phyloP scores from a whole-genome alignment of 1,140 invertebrate species.

The Hyposmocoma kahamanoa region DNA sequence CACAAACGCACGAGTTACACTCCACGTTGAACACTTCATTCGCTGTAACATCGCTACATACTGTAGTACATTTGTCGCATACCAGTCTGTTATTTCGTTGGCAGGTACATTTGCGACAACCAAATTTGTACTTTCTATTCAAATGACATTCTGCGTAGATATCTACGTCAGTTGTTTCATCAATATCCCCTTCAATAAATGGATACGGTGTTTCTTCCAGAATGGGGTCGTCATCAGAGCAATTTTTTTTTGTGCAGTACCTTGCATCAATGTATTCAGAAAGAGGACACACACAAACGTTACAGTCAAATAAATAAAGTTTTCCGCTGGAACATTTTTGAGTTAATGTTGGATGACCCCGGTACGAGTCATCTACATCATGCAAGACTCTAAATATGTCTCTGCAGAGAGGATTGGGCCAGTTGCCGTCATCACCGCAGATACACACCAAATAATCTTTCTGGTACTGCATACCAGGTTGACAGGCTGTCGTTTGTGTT shows the following conservation, averaged over 20 bases:
- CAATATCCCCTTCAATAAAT: neutral
- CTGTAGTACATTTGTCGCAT: constrained; percentile 26
- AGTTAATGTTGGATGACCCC: constrained; percentile 7
- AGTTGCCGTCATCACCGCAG: constrained; percentile 49
- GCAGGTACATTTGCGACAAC: constrained; percentile 41
- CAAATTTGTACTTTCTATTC: constrained; percentile 31
- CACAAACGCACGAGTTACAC: constrained; percentile 47
- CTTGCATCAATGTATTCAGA: constrained; percentile 26
- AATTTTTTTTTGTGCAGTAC: constrained; percentile 43
- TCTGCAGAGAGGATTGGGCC: constrained; percentile 54
- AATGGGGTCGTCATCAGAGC: constrained; percentile 31
- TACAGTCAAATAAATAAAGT: constrained; percentile 46
- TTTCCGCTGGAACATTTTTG: constrained; percentile 36
- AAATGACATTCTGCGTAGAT: constrained; percentile 38
- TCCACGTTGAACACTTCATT: constrained; percentile 24
- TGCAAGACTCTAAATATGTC: constrained; percentile 28
- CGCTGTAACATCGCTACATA: constrained; percentile 21
- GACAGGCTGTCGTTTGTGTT: constrained; percentile 24
- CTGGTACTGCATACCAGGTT: constrained; percentile 38
- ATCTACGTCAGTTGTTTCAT: constrained; percentile 19
- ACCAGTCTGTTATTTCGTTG: constrained; percentile 46
- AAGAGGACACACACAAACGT: constrained; percentile 48
- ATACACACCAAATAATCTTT: constrained; percentile 35
- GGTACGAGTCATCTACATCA: constrained; percentile 17
- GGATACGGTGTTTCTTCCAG: constrained; percentile 15